A percentile compares a stretch with the other conserved stretches of the same genome.
Conservation (phyloP, 2,113 vertebrate genomes). For the Castor canadensis region DNA sequence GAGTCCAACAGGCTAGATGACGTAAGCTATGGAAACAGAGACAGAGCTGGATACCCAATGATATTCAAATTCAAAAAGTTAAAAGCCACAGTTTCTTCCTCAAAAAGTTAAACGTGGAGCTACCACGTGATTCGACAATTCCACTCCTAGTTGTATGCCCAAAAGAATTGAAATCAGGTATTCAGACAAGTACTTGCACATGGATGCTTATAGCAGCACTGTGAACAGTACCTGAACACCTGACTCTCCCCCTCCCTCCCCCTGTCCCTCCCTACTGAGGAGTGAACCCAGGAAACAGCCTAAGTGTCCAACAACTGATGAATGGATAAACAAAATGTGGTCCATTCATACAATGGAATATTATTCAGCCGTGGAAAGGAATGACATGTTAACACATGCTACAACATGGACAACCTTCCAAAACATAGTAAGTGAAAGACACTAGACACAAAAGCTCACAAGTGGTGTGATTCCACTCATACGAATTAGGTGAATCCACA, state of each 20-base stretch:
- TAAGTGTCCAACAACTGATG: background rate
- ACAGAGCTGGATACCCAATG: background rate
- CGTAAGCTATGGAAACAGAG: background rate
- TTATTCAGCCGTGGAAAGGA: background rate
- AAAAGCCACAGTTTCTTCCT: background rate
- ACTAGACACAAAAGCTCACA: background rate
- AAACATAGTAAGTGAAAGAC: background rate
- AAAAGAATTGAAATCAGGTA: background rate
- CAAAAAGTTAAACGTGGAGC: background rate
- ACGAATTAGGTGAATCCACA: background rate
- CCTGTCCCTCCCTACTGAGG: too few species aligned
- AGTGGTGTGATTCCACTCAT: background rate
- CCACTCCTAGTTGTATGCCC: background rate
- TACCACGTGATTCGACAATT: background rate
- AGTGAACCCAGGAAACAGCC: too few species aligned
- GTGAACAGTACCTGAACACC: background rate
- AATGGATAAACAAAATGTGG: background rate
- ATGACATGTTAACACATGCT: background rate
- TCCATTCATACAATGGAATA: background rate
- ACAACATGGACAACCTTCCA: background rate
- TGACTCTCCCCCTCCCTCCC: too few species aligned
- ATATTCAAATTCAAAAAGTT: background rate
- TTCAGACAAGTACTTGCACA: background rate
- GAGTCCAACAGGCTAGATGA: background rate
- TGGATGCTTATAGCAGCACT: background rate